These are phyloP conservation scores for Macrophya annulata DNA, from an alignment of 2,888 invertebrate genomes.

Conservation along the genomic window DNA sequence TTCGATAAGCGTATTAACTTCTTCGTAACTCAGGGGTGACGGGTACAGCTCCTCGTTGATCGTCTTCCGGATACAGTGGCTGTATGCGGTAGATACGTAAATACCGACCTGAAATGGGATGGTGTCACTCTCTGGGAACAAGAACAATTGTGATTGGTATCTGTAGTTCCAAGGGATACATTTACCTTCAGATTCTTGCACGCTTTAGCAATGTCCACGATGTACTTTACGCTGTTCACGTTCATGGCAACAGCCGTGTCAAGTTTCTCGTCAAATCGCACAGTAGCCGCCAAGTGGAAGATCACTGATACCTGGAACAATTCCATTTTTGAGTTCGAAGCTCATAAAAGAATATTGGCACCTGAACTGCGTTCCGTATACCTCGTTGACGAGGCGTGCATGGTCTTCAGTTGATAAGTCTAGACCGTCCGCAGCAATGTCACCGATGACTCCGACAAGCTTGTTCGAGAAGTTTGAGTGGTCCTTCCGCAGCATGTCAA, in stretches of 20 bases:
- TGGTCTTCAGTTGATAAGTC: conserved; percentile 77
- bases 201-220: conserved; percentile 59
- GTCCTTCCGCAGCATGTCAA: conserved; percentile 64
- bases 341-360: background rate
- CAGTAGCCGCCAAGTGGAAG: conserved; percentile 62
- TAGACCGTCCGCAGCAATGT: conserved; percentile 75
- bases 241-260: conserved; percentile 58
- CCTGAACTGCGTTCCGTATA: conserved; percentile 17
- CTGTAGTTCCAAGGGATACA: background rate
- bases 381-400: conserved; percentile 60
- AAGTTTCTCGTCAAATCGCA: conserved; percentile 60
- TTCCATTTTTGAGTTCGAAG: background rate
- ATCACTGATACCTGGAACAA: conserved; percentile 61
- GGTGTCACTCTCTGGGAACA: background rate
- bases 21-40: conserved; percentile 32
- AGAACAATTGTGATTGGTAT: background rate
- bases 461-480: conserved; percentile 75
- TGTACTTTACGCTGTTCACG: conserved; percentile 58
- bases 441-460: conserved; percentile 77
- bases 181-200: conserved; percentile 60
- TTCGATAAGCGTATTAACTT: conserved; percentile 32
- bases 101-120: conserved; percentile 25
- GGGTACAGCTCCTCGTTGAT: conserved; percentile 32
- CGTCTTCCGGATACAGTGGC: conserved; percentile 37
- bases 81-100: conserved; percentile 44